Evolutionary conservation across 2,113 vertebrate genomes (phyloP).

Genomic region (Colistium nudipinnis): DNA sequence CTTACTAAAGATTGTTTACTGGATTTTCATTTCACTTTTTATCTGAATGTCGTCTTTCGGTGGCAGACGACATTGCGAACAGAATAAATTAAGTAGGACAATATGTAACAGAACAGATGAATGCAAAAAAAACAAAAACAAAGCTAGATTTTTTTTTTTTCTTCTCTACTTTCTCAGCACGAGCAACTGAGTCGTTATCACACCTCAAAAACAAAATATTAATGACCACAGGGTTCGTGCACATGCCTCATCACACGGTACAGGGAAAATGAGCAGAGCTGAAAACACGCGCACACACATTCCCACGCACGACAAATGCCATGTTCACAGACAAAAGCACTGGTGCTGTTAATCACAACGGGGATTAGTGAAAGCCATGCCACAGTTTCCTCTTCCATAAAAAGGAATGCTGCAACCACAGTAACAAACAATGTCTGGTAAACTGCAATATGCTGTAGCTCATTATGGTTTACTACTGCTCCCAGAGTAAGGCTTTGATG

Average conservation of each 20-base stretch:
- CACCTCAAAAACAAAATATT: conserved; percentile 15
- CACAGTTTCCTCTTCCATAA: neutral
- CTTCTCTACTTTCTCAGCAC: neutral
- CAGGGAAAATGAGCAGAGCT: neutral
- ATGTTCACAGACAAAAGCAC: neutral
- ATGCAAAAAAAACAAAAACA: neutral
- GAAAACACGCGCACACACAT: neutral
- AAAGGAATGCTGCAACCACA: neutral
- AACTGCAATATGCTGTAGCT: conserved; percentile 26
- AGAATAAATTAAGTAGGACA: neutral
- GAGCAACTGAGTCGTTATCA: neutral
- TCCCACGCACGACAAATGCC: conserved; percentile 2
- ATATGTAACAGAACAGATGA: conserved; percentile 3
- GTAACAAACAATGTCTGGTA: neutral
- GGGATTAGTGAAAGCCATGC: conserved; percentile 27
- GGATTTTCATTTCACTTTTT: conserved; percentile 3
- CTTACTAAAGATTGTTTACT: conserved; percentile 6
- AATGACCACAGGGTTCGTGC: neutral
- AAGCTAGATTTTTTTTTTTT: conserved; percentile 18
- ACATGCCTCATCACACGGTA: conserved; percentile 13
- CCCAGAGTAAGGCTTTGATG: conserved; percentile 21
- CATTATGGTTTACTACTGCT: conserved; percentile 21
- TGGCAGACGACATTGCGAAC: neutral
- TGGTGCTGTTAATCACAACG: conserved; percentile 28
- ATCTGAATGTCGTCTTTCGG: neutral